Conservation (phyloP, 2,888 invertebrate genomes). For the Scrobipalpa costella region DNA sequence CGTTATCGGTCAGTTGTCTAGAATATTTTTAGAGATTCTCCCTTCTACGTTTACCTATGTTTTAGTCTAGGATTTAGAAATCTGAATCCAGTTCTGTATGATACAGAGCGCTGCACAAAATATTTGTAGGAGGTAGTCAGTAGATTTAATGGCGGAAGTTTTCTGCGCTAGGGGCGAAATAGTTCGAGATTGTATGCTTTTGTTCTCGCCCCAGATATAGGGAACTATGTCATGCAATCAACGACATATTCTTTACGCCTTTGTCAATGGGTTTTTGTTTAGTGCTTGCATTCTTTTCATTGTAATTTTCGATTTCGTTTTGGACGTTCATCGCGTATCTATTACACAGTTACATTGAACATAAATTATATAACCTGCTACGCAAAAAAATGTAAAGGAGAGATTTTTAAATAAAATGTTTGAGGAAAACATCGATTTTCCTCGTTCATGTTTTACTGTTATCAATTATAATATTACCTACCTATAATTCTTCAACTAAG, state of each 20-base stretch:
- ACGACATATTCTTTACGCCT: slow-evolving; percentile 3
- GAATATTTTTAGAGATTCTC: not conserved
- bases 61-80: not conserved
- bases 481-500: too few relatives aligned
- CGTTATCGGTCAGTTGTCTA: too few relatives aligned
- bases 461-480: too few relatives aligned
- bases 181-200: not conserved
- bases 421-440: too few relatives aligned
- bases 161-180: slow-evolving; percentile 1
- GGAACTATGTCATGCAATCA: slow-evolving; percentile 10
- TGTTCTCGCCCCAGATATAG: not conserved
- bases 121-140: slow-evolving; percentile 16
- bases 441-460: too few relatives aligned
- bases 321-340: too few relatives aligned
- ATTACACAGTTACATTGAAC: too few relatives aligned
- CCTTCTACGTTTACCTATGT: not conserved
- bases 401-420: too few relatives aligned
- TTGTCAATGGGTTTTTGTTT: not conserved
- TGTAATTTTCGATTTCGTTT: too few relatives aligned
- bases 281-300: too few relatives aligned
- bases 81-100: not conserved
- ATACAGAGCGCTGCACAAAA: not conserved
- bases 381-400: too few relatives aligned
- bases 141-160: slow-evolving; percentile 15
- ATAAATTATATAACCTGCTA: too few relatives aligned